Evolutionary conservation across 2,888 invertebrate genomes (phyloP).

Genomic region (Pyrocoelia pectoralis): DNA sequence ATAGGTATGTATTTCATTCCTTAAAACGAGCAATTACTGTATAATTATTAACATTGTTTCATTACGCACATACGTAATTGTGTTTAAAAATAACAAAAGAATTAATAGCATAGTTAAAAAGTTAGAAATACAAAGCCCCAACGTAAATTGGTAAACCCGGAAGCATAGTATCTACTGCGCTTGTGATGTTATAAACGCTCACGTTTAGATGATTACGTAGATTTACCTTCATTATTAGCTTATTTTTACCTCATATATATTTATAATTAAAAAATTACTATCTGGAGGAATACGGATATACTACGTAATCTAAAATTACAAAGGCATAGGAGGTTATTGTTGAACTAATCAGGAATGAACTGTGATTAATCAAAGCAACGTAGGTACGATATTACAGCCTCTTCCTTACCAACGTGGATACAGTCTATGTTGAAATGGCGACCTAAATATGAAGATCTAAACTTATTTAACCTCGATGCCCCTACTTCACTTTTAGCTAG

Average conservation of each 20-base stretch:
- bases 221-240: no score
- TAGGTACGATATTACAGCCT: no score
- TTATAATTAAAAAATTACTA: no score
- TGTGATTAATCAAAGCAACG: no score
- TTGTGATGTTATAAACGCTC: slow-evolving; percentile 11
- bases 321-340: no score
- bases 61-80: background rate
- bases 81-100: slow-evolving; percentile 1
- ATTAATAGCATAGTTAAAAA: no score
- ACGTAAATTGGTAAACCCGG: slow-evolving; percentile 8
- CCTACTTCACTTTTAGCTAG: slow-evolving; percentile 12
- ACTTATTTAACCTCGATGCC: slow-evolving; percentile 20
- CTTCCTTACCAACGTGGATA: no score
- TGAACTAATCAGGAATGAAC: no score
- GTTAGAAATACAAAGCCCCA: background rate
- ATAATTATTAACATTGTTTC: background rate
- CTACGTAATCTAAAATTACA: no score
- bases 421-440: background rate
- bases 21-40: slow-evolving; percentile 13
- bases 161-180: slow-evolving; percentile 7
- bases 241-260: no score
- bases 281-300: no score
- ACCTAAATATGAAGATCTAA: slow-evolving; percentile 2
- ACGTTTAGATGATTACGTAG: background rate
- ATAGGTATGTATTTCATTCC: background rate